Base-by-base conservation (phyloP, 2,113 vertebrate species). In the Podarcis muralis region DNA sequence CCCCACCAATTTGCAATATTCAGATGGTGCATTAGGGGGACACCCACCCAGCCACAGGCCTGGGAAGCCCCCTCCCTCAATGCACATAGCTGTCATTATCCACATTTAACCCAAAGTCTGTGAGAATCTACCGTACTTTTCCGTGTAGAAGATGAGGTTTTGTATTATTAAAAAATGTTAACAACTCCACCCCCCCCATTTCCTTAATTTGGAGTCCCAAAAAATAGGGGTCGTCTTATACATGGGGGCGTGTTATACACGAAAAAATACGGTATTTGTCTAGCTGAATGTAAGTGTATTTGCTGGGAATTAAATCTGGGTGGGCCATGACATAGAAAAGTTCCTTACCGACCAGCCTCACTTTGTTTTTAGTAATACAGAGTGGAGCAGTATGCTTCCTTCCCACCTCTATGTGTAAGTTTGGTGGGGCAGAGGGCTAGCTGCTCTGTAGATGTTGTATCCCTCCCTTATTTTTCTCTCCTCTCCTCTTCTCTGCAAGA, bases 1-100 rank as follows among this genome's bases (percentile, higher is more conserved):
- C 95, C 96, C 93, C 65, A 94, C 96, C 95, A 95, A 96, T 96
- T 96, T 94, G 89, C 89, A 91, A 96, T 88, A 2, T 88, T 82
- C 27, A 84, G 91, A 18, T 76, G n/a, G 4, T 2, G 92, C 92
- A 84, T 89, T 4, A 69, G 48, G 48, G 48, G 48, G 48, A 12
- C 48, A 53, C 48, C 48, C 48, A 53, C 48, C 48, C 18, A 22
- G 16, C 81, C 23, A 2, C 74, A 27, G 87, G 87, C 90, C 86
- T 2, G 84, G 94, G 90, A 59, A 72, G 79, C 40, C 65, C 9
- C 79, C 92, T 93, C 92, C 43, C 93, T 84, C 16, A 40, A 86
- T 90, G 80, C 91, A 87, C 75, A 92, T 83, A 66, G 87, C 90
- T 53, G 1, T 88, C 94, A 95, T 95, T 93, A 93, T 68, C 95